Percentiles rank a stretch among this genome's conserved stretches.
Evolutionary conservation across 2,888 invertebrate genomes (phyloP).

Genomic region (Amphipoea lucens): DNA sequence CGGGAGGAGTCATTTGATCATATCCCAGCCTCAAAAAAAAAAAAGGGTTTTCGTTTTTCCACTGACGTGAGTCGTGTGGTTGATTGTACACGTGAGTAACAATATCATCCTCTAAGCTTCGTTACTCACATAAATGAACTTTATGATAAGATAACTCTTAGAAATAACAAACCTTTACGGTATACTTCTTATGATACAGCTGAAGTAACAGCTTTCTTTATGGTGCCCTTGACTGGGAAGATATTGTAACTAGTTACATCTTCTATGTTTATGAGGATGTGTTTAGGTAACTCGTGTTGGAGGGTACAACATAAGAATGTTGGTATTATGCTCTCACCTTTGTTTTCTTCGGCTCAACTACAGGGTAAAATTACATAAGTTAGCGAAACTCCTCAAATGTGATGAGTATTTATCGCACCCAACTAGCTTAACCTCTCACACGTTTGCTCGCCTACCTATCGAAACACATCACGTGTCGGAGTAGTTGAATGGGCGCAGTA

Average conservation of each 20-base stretch:
- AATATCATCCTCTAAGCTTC: neutral
- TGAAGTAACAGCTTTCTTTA: constrained; percentile 19
- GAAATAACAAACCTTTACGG: constrained; percentile 10
- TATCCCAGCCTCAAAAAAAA: no score
- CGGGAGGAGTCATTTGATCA: no score
- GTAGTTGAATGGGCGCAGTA: no score
- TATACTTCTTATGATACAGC: constrained; percentile 18
- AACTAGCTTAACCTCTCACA: no score
- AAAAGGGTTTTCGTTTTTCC: neutral
- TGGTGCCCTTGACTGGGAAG: constrained; percentile 9
- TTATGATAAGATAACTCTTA: constrained; percentile 14
- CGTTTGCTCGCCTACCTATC: no score
- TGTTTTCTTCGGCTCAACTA: neutral
- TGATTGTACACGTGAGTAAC: neutral
- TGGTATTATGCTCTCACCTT: constrained; percentile 1
- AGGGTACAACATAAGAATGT: neutral
- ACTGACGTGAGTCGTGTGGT: neutral
- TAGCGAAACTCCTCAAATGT: neutral
- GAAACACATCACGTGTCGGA: no score
- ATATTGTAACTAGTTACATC: neutral
- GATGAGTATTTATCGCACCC: neutral
- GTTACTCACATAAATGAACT: neutral
- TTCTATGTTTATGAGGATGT: constrained; percentile 13
- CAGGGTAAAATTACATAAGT: neutral
- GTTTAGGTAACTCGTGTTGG: neutral